Evolutionary conservation across 2,888 invertebrate genomes (phyloP), one percentile per base, ranked within the genome.

Genomic region (Bhutanitis thaidina): DNA sequence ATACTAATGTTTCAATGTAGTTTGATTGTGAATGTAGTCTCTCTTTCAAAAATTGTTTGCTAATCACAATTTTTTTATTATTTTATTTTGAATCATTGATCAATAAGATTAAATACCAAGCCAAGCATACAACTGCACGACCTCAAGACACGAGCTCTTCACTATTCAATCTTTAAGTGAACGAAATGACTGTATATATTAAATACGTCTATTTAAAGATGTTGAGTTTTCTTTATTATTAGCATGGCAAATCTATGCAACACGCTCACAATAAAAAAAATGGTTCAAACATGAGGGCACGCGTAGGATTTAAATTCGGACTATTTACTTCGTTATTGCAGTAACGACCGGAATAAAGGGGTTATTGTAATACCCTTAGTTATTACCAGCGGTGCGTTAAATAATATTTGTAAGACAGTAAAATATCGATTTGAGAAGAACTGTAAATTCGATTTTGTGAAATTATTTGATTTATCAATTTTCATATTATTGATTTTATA

Each of bases 361-460:
- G 54, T 54, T 60, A 49, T 65, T 64, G 71, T 73, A 71, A 71
- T 67, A 59, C 67, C 56, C 71, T 69, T 65, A 68, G 68, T 69
- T 32, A 65, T 72, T 69, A 58, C 67, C 70, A 73, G 60, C 74
- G 67, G 60, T 70, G 69, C 74, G 69, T 74, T 71, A 73, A 74
- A 75, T 71, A 66, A 64, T 63, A 56, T 62, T 54, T 67, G 65
- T 71, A 69, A 67, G 65, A 66, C 70, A 60, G 61, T 57, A 56
- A 56, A 60, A 59, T 25, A 38, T 36, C 14, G 32, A 43, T 43
- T 49, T 27, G 3, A 40, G 14, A 9, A 30, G n/a, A 5, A 3
- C 27, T 16, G n/a, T 34, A 16, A 29, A 48, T 35, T 36, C 41
- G 7, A 20, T 48, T 41, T 13, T 12, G 20, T 20, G 5, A 20